Evolutionary conservation across 1,140 invertebrate species (phyloP).

Genomic region (Ceratoteleas bidentatus): DNA sequence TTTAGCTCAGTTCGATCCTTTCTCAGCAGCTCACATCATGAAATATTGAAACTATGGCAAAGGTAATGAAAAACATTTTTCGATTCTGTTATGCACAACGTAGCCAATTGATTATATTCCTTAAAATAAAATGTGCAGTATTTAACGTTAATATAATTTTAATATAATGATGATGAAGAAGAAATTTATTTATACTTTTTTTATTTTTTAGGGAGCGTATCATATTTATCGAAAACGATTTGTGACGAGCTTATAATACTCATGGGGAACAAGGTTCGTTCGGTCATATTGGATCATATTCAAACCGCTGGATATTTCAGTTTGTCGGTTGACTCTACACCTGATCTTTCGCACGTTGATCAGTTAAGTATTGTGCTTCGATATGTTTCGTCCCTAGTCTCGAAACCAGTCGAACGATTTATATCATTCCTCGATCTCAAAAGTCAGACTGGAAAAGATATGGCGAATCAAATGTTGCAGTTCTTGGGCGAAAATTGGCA

Average conservation of each 20-base stretch:
- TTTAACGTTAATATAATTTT: conserved; percentile 2
- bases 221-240: conserved; percentile 40
- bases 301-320: conserved; percentile 38
- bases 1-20: conserved; percentile 69
- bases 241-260: conserved; percentile 35
- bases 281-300: conserved; percentile 24
- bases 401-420: conserved; percentile 61
- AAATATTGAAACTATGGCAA: conserved; percentile 38
- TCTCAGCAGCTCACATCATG: conserved; percentile 57
- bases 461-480: conserved; percentile 54
- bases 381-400: conserved; percentile 69
- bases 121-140: conserved; percentile 10
- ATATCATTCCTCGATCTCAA: conserved; percentile 55
- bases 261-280: conserved; percentile 18
- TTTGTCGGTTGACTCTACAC: conserved; percentile 74
- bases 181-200: not conserved
- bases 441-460: conserved; percentile 57
- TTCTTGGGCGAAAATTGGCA: conserved; percentile 57
- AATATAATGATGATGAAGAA: conserved; percentile 5
- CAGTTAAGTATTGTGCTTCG: conserved; percentile 72
- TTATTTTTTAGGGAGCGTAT: conserved; percentile 17
- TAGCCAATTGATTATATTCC: conserved; percentile 1
- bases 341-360: conserved; percentile 75
- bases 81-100: not conserved
- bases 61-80: conserved; percentile 24